These are phyloP conservation scores for Pentalonia nigronervosa DNA, from an alignment of 1,140 invertebrate species.

Conservation along the genomic window DNA sequence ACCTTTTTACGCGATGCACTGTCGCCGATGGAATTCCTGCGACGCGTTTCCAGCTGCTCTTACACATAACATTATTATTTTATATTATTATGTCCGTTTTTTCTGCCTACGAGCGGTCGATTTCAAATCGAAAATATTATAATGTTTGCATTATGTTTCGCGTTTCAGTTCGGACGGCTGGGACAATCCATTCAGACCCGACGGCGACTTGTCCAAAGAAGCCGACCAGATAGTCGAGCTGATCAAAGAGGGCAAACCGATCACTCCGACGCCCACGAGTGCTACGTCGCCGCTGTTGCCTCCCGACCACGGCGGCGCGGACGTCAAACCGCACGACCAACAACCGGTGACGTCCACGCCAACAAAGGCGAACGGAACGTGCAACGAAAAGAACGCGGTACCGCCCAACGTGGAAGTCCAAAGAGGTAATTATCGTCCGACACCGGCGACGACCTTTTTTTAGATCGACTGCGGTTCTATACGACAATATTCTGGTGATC, in stretches of 20 bases:
- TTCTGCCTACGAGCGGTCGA: too few relatives aligned
- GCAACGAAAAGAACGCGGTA: slow-evolving; percentile 62
- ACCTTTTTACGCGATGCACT: not conserved
- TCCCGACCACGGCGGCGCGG: slow-evolving; percentile 62
- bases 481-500: not conserved
- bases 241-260: slow-evolving; percentile 88
- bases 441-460: not conserved
- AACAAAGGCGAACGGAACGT: slow-evolving; percentile 63
- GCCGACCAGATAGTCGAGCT: slow-evolving; percentile 95
- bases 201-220: slow-evolving; percentile 91
- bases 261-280: slow-evolving; percentile 71
- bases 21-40: slow-evolving; percentile 26
- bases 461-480: not conserved
- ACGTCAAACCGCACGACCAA: slow-evolving; percentile 39
- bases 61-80: too few relatives aligned
- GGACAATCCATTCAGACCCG: slow-evolving; percentile 96
- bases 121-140: too few relatives aligned
- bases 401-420: slow-evolving; percentile 59
- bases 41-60: not conserved
- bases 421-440: slow-evolving; percentile 62
- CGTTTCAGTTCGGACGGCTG: slow-evolving; percentile 88
- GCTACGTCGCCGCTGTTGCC: slow-evolving; percentile 64
- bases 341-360: slow-evolving; percentile 63
- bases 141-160: too few relatives aligned
- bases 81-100: too few relatives aligned